phyloP scores from a whole-genome alignment of 2,797 vertebrate species.

The Cuniculus paca region DNA sequence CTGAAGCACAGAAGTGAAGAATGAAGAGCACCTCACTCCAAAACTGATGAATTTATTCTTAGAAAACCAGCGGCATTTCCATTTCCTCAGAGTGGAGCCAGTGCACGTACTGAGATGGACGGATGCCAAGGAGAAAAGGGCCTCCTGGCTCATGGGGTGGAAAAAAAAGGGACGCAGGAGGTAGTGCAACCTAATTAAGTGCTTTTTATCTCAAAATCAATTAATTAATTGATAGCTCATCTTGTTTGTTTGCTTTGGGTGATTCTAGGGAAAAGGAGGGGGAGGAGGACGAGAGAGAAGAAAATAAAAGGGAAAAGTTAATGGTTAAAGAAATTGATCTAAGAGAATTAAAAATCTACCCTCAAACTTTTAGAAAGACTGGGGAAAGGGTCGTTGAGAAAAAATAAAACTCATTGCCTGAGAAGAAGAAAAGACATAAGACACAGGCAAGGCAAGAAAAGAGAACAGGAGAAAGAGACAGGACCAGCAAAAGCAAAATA shows the following conservation, averaged over 20 bases:
- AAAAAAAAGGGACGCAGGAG: neutral
- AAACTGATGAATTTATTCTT: neutral
- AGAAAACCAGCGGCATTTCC: neutral
- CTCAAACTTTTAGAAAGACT: constrained; percentile 9
- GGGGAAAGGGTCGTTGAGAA: neutral
- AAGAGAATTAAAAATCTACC: neutral
- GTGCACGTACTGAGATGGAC: too few relatives aligned
- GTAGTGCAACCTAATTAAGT: fast-evolving
- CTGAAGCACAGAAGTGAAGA: neutral
- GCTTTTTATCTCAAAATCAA: neutral
- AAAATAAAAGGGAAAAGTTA: neutral
- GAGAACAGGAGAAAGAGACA: neutral
- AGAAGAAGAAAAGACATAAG: neutral
- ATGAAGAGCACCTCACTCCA: neutral
- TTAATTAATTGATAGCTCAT: neutral
- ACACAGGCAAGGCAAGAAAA: neutral
- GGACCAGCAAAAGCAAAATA: neutral
- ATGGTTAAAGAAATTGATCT: neutral
- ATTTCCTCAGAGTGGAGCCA: neutral
- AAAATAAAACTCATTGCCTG: neutral
- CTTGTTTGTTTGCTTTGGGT: constrained; percentile 11
- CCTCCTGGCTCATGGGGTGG: fast-evolving
- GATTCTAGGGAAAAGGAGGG: neutral
- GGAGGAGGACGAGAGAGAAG: neutral
- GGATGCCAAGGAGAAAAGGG: neutral